Percentiles rank a stretch among this genome's conserved stretches.
Evolutionary conservation across 2,113 vertebrate species (phyloP).

Genomic region (Microtus oregoni): DNA sequence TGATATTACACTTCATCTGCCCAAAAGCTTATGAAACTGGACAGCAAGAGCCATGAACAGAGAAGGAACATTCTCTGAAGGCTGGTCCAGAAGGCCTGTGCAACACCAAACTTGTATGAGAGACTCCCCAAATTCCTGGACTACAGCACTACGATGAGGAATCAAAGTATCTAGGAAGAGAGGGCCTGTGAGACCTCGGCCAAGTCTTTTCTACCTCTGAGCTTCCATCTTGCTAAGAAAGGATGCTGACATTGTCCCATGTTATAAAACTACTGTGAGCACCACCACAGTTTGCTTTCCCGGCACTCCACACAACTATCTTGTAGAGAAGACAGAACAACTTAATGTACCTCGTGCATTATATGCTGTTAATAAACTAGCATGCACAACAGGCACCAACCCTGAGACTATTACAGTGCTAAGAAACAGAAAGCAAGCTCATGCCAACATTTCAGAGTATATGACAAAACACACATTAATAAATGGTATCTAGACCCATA

Average conservation of each 20-base stretch:
- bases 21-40: constrained; percentile 75
- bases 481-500: constrained; percentile 34
- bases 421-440: not conserved
- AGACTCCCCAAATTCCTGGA: constrained; percentile 41
- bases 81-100: constrained; percentile 59
- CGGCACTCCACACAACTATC: not conserved
- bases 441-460: constrained; percentile 52
- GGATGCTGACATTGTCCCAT: not conserved
- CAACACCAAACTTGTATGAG: constrained; percentile 51
- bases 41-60: constrained; percentile 75
- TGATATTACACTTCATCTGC: constrained; percentile 86
- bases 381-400: constrained; percentile 41
- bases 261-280: not conserved
- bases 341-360: not conserved
- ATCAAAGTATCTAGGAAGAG: constrained; percentile 16
- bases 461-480: constrained; percentile 46
- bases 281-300: not conserved
- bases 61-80: constrained; percentile 75
- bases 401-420: not conserved
- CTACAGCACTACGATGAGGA: constrained; percentile 41
- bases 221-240: constrained; percentile 30
- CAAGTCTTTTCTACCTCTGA: constrained; percentile 1
- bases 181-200: not conserved
- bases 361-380: constrained; percentile 38
- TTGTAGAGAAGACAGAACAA: constrained; percentile 17